These are phyloP conservation scores for Boloria euphrosyne DNA, from an alignment of 2,888 invertebrate species.

Conservation along the genomic window DNA sequence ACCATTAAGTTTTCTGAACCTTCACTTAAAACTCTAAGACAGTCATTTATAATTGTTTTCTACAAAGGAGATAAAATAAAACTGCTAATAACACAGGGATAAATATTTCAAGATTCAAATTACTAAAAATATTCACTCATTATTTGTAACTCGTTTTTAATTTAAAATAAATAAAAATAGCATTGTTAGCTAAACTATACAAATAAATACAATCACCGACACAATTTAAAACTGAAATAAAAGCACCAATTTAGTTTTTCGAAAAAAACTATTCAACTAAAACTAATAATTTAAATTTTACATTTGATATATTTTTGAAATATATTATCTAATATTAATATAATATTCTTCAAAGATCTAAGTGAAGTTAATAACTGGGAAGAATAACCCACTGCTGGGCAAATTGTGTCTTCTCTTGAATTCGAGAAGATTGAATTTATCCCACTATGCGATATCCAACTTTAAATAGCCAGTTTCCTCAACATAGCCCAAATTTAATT, in stretches of 20 bases:
- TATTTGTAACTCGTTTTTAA: neutral
- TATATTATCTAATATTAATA: neutral
- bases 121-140: neutral
- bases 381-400: no score
- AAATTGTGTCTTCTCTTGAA: no score
- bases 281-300: neutral
- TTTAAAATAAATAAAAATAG: neutral
- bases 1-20: no score
- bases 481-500: no score
- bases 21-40: no score
- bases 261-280: slow-evolving; percentile 15
- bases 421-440: no score
- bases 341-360: neutral
- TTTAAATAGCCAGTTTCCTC: no score
- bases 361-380: slow-evolving; percentile 1
- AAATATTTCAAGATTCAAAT: neutral
- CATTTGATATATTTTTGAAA: neutral
- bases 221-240: neutral
- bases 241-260: slow-evolving; percentile 31
- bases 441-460: no score
- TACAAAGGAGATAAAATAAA: no score
- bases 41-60: no score
- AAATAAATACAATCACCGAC: slow-evolving; percentile 6
- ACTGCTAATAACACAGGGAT: no score
- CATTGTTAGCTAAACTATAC: neutral